Evolutionary conservation across 30 jellyfish, hydroid and myxozoan genomes (phyloP).

Genomic region (Chrysaora quinquecirrha): DNA sequence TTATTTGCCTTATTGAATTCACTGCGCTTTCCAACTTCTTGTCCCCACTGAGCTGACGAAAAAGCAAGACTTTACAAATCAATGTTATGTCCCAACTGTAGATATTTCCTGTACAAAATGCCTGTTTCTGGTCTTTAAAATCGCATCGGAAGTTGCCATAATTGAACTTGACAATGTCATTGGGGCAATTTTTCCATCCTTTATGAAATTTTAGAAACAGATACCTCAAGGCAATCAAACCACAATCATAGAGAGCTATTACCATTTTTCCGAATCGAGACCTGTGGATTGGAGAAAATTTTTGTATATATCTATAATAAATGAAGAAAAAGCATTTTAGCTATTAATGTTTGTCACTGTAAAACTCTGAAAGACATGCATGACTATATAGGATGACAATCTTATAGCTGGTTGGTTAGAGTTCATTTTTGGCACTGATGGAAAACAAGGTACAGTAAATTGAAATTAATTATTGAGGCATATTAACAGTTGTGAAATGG

Average conservation of each 20-base stretch:
- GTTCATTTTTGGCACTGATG: no score
- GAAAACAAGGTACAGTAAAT: no score
- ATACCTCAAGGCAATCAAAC: constrained; percentile 30
- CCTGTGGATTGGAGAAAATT: constrained; percentile 7
- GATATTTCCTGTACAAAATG: constrained; percentile 32
- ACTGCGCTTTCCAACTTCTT: no score
- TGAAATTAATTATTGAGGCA: no score
- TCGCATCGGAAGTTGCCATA: constrained; percentile 10
- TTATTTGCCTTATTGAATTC: constrained; percentile 5
- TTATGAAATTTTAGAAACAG: constrained; percentile 31
- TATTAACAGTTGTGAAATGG: no score
- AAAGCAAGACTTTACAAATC: constrained; percentile 23
- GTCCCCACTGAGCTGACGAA: background rate
- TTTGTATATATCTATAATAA: no score
- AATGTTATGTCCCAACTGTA: constrained; percentile 43
- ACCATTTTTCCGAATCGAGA: constrained; percentile 9
- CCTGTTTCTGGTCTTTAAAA: background rate
- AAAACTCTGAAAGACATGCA: no score
- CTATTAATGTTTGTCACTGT: no score
- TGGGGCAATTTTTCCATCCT: constrained; percentile 3
- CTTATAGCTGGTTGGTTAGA: no score
- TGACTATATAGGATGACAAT: no score
- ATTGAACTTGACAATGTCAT: background rate
- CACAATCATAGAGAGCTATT: constrained; percentile 14
- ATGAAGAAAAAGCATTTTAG: no score